Evolutionary conservation across 2,113 vertebrate genomes (phyloP), one percentile per base, ranked within the genome.

Genomic region (Micronycteris hirsuta): DNA sequence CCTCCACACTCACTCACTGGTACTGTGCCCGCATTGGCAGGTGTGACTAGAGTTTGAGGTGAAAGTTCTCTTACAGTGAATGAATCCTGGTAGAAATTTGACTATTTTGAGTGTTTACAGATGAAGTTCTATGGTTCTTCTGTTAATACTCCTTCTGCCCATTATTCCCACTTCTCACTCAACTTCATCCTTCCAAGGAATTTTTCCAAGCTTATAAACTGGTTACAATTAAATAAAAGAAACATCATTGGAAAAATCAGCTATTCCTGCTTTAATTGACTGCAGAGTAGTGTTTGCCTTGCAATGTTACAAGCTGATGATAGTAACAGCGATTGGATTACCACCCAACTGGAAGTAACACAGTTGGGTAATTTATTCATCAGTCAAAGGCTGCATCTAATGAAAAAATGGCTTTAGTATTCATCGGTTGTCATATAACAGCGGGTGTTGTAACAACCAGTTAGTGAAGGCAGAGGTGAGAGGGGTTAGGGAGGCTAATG

Each of bases 311-410:
- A 43, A 90, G 22, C 94, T 93, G 96, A 92, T 54, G 28, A 65
- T 97, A 89, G 47, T 87, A 83, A 78, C 58, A 92, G 86, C 26
- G 47, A 63, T 76, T 36, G 86, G 85, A 56, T 20, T 96, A 67
- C 95, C 94, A 97, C 78, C 54, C 96, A 92, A 63, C 65, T 95
- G 96, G 89, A 97, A 97, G 89, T 95, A 93, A 92, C 94, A 92
- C 22, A 38, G 56, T 82, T 94, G 90, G 52, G 80, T 95, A 91
- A 41, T 96, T 97, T 31, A 88, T 97, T 94, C 95, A 91, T 97
- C 94, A 96, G 77, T 97, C 77, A 15, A 63, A 95, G 95, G 96
- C 86, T 85, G 19, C 49, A 63, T 43, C 68, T 85, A 70, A 36
- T 96, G 68, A 52, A 49, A 49, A 96, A 89, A 86, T 65, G 63